Base-by-base conservation (phyloP, 2,797 vertebrate species). In the Alca torda region DNA sequence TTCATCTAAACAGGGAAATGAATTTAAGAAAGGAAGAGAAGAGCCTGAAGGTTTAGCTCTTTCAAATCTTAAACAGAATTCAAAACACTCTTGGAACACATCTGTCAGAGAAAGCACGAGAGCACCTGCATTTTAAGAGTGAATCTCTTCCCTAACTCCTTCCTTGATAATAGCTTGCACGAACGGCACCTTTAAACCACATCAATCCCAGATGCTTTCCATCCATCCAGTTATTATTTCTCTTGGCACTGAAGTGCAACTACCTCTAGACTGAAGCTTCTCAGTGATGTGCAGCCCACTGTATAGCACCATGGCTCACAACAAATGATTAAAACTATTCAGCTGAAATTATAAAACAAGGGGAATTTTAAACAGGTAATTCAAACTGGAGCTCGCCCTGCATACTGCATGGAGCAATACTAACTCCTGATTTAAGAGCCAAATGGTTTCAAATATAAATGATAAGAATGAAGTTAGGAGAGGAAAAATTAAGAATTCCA, bases 1-100 rank as follows among this genome's bases (percentile, higher is more conserved):
- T 98, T 98, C 97, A 98, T 98, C 98, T 98, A 98, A 98, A 98
- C 97, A 56, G 97, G 97, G 95, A 98, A 98, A 98, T 97, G 97
- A 97, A 98, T 98, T 98, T 97, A 93, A 98, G 97, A 97, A 98
- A 97, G 94, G 89, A 95, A 97, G 84, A 96, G 92, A 97, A 98
- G 97, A 98, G 98, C 98, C 98, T 96, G 97, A 95, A 98, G 98
- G 97, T 98, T 96, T 91, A 95, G 95, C 87, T 85, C 97, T 98
- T 98, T 98, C 97, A 97, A 97, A 98, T 97, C 97, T 98, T 97
- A 97, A 98, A 95, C 97, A 98, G 97, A 98, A 97, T 97, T 98
- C 97, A 97, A 97, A 96, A 97, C 95, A 96, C 95, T 96, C 86
- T 93, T 96, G 96, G 96, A 98, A 97, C 95, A 95, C 97, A 97